Base-by-base conservation (phyloP, 2,113 vertebrate species). In the Ctenodactylus gundi region DNA sequence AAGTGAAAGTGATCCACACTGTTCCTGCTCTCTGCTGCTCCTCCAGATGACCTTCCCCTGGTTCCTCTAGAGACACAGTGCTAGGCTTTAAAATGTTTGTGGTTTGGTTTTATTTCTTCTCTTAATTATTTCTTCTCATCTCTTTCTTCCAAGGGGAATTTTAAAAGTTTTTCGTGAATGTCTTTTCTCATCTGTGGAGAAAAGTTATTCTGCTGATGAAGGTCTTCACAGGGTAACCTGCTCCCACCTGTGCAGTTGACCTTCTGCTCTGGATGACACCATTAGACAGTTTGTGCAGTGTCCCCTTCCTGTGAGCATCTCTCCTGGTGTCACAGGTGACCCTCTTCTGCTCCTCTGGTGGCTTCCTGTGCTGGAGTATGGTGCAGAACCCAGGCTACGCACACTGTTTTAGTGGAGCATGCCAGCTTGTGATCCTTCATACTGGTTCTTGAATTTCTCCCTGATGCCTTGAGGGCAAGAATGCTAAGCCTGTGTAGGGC, bases 351-450 rank as follows among this genome's bases (percentile, higher is more conserved):
- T n/a, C n/a, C n/a, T n/a, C n/a, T n/a, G n/a, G n/a, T n/a, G n/a
- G n/a, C 9, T 31, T 46, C 11, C 70, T n/a, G 34, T 58, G 76
- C 77, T 60, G 3, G 20, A 13, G 10, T 49, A 17, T 25, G 20
- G 10, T 6, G 7, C 4, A 1, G 34, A 11, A 4, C 21, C 58
- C 34, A 10, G 41, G n/a, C 23, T 23, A 25, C 64, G 51, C 39
- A 49, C 20, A 0, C 10, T 20, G 17, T 17, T 27, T 51, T 39
- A 1, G 27, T 0, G 62, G 6, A 8, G 3, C 6, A 10, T 34
- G 53, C n/a, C 60, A 29, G 0, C 3, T 4, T 17, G 36, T 4
- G 58, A 12, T 9, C n/a, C 13, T 65, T 31, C 0, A 1, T 13
- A 4, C 20, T 46, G 25, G 13, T 11, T 41, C 36, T n/a, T 41